phyloP scores from a whole-genome alignment of 2,888 invertebrate species.

The Adela reaumurella region DNA sequence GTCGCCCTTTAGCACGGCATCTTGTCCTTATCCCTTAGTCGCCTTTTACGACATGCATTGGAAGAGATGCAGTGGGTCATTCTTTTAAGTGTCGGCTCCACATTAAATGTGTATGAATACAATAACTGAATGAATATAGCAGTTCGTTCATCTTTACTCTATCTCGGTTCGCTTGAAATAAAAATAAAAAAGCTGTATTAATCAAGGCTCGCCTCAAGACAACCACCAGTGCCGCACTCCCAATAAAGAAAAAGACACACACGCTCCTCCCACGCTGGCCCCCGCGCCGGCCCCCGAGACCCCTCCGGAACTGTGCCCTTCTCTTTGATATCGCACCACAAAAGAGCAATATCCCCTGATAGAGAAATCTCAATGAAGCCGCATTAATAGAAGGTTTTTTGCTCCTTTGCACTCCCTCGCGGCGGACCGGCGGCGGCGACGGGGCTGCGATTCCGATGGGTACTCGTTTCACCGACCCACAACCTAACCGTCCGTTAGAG shows the following conservation, averaged over 20 bases:
- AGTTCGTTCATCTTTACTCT: too few species aligned
- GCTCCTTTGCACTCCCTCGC: neutral
- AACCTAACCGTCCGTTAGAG: too few species aligned
- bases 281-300: neutral
- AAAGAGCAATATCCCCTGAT: neutral
- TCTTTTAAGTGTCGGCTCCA: too few species aligned
- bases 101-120: too few species aligned
- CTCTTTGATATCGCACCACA: neutral
- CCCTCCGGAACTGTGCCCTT: neutral
- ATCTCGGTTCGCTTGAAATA: too few species aligned
- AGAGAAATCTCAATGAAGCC: neutral
- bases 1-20: too few species aligned
- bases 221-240: neutral
- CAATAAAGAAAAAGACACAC: neutral
- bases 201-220: neutral
- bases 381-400: neutral
- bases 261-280: neutral
- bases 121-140: too few species aligned
- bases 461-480: neutral
- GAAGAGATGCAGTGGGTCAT: too few species aligned
- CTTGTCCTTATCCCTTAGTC: too few species aligned
- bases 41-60: too few species aligned
- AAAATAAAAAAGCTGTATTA: neutral
- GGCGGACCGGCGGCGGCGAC: neutral
- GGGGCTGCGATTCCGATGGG: neutral